Evolutionary conservation across 2,797 vertebrate genomes (phyloP).

Genomic region (Xenentodon cancila): DNA sequence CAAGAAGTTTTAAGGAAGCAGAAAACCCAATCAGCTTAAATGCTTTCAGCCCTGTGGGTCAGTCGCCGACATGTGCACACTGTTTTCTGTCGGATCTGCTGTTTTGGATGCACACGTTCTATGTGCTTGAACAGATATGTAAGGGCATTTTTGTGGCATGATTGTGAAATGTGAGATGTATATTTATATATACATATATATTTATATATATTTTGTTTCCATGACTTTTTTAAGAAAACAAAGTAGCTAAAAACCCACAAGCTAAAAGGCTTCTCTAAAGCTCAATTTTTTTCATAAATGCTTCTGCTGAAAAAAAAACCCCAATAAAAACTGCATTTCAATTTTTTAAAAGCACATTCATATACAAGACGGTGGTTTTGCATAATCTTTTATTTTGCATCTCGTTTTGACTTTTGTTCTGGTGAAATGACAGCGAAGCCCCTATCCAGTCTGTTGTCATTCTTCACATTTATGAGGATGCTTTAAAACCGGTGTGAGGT

Average conservation of each 20-base stretch:
- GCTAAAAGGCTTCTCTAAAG: background rate
- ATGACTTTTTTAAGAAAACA: constrained; percentile 1
- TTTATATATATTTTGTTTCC: background rate
- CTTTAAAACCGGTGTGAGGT: no score
- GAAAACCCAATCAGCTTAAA: constrained; percentile 56
- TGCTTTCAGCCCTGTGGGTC: constrained; percentile 51
- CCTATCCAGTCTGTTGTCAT: no score
- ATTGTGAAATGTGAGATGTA: constrained; percentile 9
- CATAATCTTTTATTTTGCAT: no score
- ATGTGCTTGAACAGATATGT: constrained; percentile 14
- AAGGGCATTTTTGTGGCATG: constrained; percentile 16
- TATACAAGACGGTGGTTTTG: no score
- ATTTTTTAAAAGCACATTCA: no score
- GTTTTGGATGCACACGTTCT: constrained; percentile 62
- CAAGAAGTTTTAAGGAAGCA: constrained; percentile 48
- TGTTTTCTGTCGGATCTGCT: constrained; percentile 62
- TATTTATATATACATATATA: constrained; percentile 28
- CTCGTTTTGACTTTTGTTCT: no score
- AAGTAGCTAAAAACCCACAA: background rate
- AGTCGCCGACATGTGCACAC: constrained; percentile 39
- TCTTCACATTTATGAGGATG: no score
- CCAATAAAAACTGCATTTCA: no score
- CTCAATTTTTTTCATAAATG: background rate
- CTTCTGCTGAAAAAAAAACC: no score
- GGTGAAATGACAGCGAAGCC: no score